A percentile compares a stretch with the other conserved stretches of the same genome.
phyloP scores from a whole-genome alignment of 2,113 vertebrate genomes.

The Hymenochirus boettgeri region DNA sequence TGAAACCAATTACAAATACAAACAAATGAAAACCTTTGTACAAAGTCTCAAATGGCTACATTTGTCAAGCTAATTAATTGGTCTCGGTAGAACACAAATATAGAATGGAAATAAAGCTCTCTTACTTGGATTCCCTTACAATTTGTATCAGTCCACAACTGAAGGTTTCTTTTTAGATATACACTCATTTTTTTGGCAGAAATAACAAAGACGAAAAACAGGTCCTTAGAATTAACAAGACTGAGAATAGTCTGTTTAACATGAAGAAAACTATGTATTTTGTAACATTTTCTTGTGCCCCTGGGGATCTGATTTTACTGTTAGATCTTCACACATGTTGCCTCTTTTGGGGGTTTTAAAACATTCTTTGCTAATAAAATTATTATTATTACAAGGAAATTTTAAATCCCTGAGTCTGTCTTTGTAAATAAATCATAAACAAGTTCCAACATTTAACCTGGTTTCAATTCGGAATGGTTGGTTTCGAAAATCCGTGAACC shows the following conservation, averaged over 20 bases:
- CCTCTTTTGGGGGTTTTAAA: no score
- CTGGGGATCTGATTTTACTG: no score
- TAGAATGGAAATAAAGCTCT: slow-evolving; percentile 38
- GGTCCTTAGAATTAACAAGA: slow-evolving; percentile 25
- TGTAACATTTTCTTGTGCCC: no score
- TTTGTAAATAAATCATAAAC: no score
- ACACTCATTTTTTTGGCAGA: slow-evolving; percentile 17
- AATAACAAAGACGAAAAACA: slow-evolving; percentile 30
- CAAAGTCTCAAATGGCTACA: slow-evolving; percentile 23
- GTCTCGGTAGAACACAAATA: slow-evolving; percentile 20
- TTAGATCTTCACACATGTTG: no score
- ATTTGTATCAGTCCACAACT: slow-evolving; percentile 33
- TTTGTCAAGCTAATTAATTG: slow-evolving; percentile 39
- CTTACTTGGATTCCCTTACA: slow-evolving; percentile 26
- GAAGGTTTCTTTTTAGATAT: slow-evolving; percentile 17
- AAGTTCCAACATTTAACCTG: no score
- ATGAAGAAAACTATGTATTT: slow-evolving; percentile 43
- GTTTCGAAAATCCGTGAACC: no score
- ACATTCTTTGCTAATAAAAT: no score
- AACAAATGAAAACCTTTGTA: slow-evolving; percentile 20
- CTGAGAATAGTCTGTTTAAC: slow-evolving; percentile 23
- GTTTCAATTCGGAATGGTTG: no score
- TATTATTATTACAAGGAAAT: no score
- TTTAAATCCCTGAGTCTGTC: no score
- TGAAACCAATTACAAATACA: slow-evolving; percentile 30